Conservation (phyloP, 2,888 invertebrate genomes). For the Entomobrya multifasciata region DNA sequence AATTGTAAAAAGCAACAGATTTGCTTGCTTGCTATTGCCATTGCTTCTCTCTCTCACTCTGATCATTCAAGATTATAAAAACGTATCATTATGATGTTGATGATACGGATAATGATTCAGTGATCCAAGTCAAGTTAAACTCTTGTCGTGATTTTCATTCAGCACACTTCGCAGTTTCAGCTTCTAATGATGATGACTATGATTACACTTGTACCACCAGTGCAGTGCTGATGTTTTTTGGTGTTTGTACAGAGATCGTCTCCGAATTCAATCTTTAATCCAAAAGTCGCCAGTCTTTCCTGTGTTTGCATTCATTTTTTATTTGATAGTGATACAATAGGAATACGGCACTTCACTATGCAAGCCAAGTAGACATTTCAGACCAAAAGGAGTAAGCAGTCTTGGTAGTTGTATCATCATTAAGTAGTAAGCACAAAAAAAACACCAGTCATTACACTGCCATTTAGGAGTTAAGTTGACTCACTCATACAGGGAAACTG, state of each 20-base stretch:
- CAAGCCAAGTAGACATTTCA: background rate
- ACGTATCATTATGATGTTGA: background rate
- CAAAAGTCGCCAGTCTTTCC: constrained; percentile 16
- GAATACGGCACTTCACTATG: background rate
- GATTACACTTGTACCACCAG: constrained; percentile 6
- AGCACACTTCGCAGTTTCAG: background rate
- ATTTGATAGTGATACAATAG: too few species aligned
- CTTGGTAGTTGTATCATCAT: background rate
- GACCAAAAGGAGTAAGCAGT: background rate
- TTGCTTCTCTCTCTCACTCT: too few species aligned
- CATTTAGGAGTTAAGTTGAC: constrained; percentile 34
- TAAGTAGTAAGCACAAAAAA: too few species aligned
- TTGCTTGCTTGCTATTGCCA: too few species aligned
- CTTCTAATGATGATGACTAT: constrained; percentile 6
- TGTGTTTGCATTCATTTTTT: background rate
- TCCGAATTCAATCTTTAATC: background rate
- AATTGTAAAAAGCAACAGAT: too few species aligned
- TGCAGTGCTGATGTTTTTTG: background rate
- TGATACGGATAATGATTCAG: background rate
- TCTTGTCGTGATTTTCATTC: background rate
- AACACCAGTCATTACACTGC: constrained; percentile 33
- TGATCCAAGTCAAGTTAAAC: background rate
- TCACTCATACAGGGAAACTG: constrained; percentile 26
- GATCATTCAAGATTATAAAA: background rate
- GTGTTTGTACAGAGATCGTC: background rate